A percentile compares a stretch with the other conserved stretches of the same genome.
phyloP scores from a whole-genome alignment of 23 tunicate genomes.

The Phallusia fumigata region DNA sequence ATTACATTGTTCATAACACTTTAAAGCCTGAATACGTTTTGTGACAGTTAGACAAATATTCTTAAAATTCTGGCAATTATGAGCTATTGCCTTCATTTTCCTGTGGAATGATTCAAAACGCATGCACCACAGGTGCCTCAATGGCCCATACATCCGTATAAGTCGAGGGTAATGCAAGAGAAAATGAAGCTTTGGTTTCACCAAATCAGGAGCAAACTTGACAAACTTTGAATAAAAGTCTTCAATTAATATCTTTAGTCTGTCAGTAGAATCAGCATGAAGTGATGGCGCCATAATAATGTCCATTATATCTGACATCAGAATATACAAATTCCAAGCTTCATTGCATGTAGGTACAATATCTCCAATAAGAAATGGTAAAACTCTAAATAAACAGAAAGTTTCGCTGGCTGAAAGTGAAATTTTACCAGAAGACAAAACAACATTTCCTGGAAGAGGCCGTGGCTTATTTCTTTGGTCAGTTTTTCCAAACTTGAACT shows the following conservation, averaged over 20 bases:
- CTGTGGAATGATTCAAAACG: constrained; percentile 40
- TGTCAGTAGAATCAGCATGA: not conserved
- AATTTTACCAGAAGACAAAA: constrained; percentile 11
- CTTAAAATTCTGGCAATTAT: constrained; percentile 2
- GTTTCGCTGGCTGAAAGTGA: not conserved
- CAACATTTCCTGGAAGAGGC: constrained; percentile 27
- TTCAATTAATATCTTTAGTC: constrained; percentile 8
- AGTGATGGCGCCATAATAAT: constrained; percentile 26
- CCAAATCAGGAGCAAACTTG: constrained; percentile 8
- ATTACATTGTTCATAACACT: constrained; percentile 3
- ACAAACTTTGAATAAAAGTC: constrained; percentile 5
- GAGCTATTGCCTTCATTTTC: constrained; percentile 26
- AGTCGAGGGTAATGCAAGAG: constrained; percentile 19
- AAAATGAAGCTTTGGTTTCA: constrained; percentile 11
- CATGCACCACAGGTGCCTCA: constrained; percentile 16
- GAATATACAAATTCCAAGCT: constrained; percentile 32
- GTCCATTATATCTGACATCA: constrained; percentile 33
- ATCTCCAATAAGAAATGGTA: constrained; percentile 36
- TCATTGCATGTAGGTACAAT: constrained; percentile 8
- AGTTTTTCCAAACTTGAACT: constrained; percentile 23
- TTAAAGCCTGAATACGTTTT: constrained; percentile 8
- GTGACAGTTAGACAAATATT: constrained; percentile 5
- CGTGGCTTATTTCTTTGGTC: constrained; percentile 42
- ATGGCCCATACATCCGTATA: constrained; percentile 19
- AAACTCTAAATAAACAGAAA: constrained; percentile 34